A percentile compares a stretch with the other conserved stretches of the same genome.
Evolutionary conservation across 2,888 invertebrate genomes (phyloP).

Genomic region (Galeruca laticollis): DNA sequence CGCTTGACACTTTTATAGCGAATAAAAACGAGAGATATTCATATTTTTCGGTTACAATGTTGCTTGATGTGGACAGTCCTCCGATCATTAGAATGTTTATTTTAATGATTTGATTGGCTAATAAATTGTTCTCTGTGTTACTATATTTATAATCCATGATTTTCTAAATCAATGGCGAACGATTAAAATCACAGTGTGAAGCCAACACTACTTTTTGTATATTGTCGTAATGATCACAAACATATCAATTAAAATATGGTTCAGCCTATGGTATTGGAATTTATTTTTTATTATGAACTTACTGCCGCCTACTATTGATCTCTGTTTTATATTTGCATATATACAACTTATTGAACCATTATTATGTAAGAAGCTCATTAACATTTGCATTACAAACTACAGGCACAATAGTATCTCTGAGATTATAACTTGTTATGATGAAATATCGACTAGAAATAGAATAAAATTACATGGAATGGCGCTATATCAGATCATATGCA

Average conservation of each 20-base stretch:
- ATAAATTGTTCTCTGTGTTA: too few relatives aligned
- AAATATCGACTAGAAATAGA: background rate
- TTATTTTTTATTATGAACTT: background rate
- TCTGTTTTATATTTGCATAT: constrained; percentile 16
- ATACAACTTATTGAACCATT: constrained; percentile 2
- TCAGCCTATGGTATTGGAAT: background rate
- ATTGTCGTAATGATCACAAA: too few relatives aligned
- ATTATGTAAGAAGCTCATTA: constrained; percentile 12
- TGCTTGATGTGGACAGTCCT: too few relatives aligned
- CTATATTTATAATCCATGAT: too few relatives aligned
- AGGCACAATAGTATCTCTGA: background rate
- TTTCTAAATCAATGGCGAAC: too few relatives aligned
- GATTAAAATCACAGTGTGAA: too few relatives aligned
- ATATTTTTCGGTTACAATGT: too few relatives aligned
- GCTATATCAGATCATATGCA: background rate
- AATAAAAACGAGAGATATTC: too few relatives aligned
- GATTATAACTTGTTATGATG: constrained; percentile 2
- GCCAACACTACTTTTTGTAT: too few relatives aligned
- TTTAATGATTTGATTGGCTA: too few relatives aligned
- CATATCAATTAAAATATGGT: background rate
- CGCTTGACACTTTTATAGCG: too few relatives aligned
- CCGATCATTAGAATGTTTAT: too few relatives aligned
- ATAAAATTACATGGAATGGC: constrained; percentile 1
- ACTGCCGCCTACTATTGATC: constrained; percentile 33
- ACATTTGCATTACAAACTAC: constrained; percentile 9